Base-by-base conservation (phyloP, 2,888 invertebrate species). In the Hyposoter dolosus region DNA sequence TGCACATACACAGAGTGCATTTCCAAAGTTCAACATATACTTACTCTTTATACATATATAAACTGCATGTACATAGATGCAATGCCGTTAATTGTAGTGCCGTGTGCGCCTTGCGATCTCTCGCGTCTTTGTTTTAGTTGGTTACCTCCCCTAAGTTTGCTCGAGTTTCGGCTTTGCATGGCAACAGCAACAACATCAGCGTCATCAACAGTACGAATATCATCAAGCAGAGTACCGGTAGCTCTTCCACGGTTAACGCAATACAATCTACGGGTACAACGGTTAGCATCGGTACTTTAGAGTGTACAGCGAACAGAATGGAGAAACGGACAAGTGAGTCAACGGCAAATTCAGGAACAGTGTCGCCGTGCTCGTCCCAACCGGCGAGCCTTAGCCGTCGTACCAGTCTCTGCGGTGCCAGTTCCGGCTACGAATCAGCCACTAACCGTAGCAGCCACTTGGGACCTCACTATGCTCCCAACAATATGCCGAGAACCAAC, bases 371-470 rank as follows among this genome's bases (percentile, higher is more conserved):
- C 76, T 91, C 93, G 63, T 91, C 93, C 88, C 91, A 91, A 79
- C 90, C 91, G 66, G 86, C 89, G 17, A 88, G 83, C 77, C 86
- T 81, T 32, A 92, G 92, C 88, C 89, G 93, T 79, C 90, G 91
- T 40, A 86, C 90, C 78, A 93, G 93, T 85, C 90, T 92, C 65
- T 93, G 91, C 88, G 92, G 91, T 86, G 94, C 89, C 69, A 95
- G 95, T 81, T 95, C 95, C 74, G 95, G 95, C 69, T 95, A 95
- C 90, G 95, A 95, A 81, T 95, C 95, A 79, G 86, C 88, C 53
- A 79, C 81, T 68, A 95, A 95, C 50, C 93, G 95, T 77, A 93
- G 93, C 87, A 93, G 94, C 86, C 94, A 94, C 88, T 90, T 94
- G 85, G 94, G 94, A 53, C 94, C 95, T 83, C 93, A 94, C 92